These are phyloP conservation scores for Columba janthina DNA, from an alignment of 2,113 vertebrate genomes.

Conservation along the genomic window DNA sequence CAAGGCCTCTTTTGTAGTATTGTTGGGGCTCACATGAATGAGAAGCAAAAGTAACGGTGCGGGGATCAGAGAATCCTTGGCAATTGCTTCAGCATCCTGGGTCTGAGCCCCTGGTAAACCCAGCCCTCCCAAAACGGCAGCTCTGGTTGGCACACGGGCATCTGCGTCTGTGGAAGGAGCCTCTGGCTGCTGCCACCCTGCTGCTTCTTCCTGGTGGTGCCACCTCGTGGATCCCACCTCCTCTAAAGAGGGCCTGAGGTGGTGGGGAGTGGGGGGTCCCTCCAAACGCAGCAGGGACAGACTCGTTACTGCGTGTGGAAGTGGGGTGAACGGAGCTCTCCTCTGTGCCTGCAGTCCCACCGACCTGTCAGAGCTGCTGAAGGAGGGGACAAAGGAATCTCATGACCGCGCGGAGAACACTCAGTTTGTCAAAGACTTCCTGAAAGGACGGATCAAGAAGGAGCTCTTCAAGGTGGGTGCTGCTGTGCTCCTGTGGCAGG, in stretches of 20 bases:
- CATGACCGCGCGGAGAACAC: constrained; percentile 93
- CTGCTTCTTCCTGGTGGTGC: neutral
- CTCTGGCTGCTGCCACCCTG: neutral
- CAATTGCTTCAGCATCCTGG: neutral
- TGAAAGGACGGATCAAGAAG: constrained; percentile 88
- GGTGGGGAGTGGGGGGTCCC: neutral
- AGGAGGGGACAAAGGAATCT: constrained; percentile 92
- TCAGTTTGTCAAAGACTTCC: constrained; percentile 95
- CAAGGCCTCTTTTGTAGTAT: neutral
- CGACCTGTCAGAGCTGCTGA: constrained; percentile 93
- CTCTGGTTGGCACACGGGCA: neutral
- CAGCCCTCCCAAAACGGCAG: neutral
- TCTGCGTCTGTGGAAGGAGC: rapidly evolving
- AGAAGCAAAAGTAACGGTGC: neutral
- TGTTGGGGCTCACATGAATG: neutral
- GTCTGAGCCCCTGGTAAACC: neutral
- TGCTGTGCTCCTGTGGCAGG: neutral
- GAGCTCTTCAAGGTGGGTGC: constrained; percentile 91
- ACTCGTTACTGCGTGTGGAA: rapidly evolving
- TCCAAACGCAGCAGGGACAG: neutral
- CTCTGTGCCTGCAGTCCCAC: constrained; percentile 73
- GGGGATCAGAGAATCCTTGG: neutral
- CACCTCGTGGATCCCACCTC: neutral
- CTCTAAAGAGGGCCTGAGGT: neutral
- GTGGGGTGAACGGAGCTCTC: neutral